phyloP scores from a whole-genome alignment of 2,888 invertebrate genomes.

The Epirrhoe tristata region DNA sequence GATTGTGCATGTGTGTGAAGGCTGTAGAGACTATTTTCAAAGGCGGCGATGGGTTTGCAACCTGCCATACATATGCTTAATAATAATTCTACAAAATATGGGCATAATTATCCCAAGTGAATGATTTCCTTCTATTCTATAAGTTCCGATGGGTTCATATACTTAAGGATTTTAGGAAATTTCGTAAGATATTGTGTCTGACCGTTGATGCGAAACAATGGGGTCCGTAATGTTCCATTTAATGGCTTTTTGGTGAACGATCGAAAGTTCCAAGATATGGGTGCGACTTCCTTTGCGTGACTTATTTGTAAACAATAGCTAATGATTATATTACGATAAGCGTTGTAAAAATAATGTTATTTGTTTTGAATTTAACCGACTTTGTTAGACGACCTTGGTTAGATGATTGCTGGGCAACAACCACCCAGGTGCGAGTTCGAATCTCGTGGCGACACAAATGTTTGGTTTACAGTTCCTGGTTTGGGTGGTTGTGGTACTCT shows the following conservation, averaged over 20 bases:
- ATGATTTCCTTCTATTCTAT: too few species aligned
- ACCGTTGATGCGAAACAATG: constrained; percentile 82
- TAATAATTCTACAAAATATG: too few species aligned
- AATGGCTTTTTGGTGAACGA: constrained; percentile 79
- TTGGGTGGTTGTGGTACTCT: too few species aligned
- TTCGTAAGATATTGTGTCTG: constrained; percentile 83
- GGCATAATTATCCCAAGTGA: too few species aligned
- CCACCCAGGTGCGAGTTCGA: too few species aligned
- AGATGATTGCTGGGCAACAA: too few species aligned
- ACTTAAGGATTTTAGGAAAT: constrained; percentile 78
- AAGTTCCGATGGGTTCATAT: neutral
- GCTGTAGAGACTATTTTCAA: too few species aligned
- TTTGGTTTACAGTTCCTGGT: too few species aligned
- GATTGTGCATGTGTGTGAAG: too few species aligned
- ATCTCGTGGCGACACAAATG: too few species aligned
- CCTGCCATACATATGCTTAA: too few species aligned
- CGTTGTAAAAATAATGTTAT: neutral
- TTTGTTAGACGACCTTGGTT: neutral
- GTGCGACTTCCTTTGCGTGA: constrained; percentile 69
- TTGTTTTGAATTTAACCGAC: neutral
- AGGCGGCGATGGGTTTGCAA: too few species aligned
- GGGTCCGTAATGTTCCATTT: constrained; percentile 77
- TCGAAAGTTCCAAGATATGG: constrained; percentile 75
- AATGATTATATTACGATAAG: neutral
- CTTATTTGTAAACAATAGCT: constrained; percentile 47